Conservation (phyloP, 1,140 invertebrate genomes). For the Whitmania pigra region DNA sequence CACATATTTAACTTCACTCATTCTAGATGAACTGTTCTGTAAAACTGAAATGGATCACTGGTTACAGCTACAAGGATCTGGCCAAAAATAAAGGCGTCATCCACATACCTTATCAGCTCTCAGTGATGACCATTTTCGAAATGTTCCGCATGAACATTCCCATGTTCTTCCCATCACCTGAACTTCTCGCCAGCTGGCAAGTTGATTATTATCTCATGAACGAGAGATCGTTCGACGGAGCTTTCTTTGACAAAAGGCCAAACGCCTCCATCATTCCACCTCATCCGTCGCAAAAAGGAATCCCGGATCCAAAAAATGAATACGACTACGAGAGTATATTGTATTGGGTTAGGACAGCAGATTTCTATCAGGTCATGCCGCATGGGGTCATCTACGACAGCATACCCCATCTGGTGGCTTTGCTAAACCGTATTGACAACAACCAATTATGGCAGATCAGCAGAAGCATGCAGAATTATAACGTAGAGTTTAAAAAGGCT, state of each 20-base stretch:
- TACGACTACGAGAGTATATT: conserved; percentile 9
- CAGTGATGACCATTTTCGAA: conserved; percentile 21
- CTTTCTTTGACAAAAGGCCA: background rate
- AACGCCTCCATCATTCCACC: conserved; percentile 11
- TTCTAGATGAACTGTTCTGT: too few species aligned
- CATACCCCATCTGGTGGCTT: conserved; percentile 14
- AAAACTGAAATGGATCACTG: background rate
- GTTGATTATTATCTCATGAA: conserved; percentile 15
- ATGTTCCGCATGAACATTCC: conserved; percentile 24
- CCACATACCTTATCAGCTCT: conserved; percentile 24
- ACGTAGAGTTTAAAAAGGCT: conserved; percentile 1
- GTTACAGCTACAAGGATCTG: conserved; percentile 19
- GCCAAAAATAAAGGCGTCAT: conserved; percentile 24
- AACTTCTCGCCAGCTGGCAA: conserved; percentile 21
- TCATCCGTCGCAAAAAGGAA: conserved; percentile 9
- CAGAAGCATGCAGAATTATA: conserved; percentile 7
- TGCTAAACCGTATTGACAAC: background rate
- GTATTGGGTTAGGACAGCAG: conserved; percentile 9
- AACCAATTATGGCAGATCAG: background rate
- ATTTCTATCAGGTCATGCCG: conserved; percentile 15
- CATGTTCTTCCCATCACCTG: conserved; percentile 24
- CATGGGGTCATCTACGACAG: background rate
- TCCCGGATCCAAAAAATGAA: conserved; percentile 25
- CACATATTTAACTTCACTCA: too few species aligned
- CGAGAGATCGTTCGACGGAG: conserved; percentile 17